Evolutionary conservation across 1,140 invertebrate species (phyloP), one percentile per base, ranked within the genome.

Genomic region (Penaeus indicus): DNA sequence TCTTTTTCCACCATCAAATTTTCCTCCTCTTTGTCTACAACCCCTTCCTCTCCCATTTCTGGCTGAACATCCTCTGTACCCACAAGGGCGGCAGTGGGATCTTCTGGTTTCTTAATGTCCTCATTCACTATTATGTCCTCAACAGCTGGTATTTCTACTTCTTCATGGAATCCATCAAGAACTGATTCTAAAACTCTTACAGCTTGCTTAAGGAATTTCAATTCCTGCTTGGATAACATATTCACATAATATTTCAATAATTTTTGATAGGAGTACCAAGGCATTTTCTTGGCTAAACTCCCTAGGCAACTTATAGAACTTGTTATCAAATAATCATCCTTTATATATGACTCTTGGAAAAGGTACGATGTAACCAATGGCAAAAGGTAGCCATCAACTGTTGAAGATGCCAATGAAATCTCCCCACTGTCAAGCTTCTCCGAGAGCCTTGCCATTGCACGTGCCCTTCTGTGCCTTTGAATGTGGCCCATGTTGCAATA

Each of bases 401-500:
- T 96, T 91, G 95, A 95, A 0, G 95, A 93, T 88, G 95, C 95
- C 0, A 96, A 94, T 63, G 93, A 92, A 90, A 94, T 94, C 0
- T 92, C 92, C 60, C 95, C 92, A 61, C 94, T 94, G 91, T 94
- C 95, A 0, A 94, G 93, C 27, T 84, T 77, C 25, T 89, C 83
- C 42, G 82, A 42, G 13, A 89, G 79, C 62, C 64, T 86, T 61
- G 63, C 21, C 77, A 91, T 91, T 83, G 94, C 92, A 54, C 93
- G 96, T 13, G 95, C 92, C 32, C 96, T 95, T 91, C 97, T 94
- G 92, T 98, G 96, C 22, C 96, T 93, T 93, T 98, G 96, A 63
- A 97, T 93, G 94, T 99, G 98, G 62, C 95, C 94, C 91, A 98
- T 96, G 92, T 98, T 99, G 91, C 98, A 96, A 92, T 98, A 99